Base-by-base conservation (phyloP, 2,888 invertebrate species). In the Sericinus montela region DNA sequence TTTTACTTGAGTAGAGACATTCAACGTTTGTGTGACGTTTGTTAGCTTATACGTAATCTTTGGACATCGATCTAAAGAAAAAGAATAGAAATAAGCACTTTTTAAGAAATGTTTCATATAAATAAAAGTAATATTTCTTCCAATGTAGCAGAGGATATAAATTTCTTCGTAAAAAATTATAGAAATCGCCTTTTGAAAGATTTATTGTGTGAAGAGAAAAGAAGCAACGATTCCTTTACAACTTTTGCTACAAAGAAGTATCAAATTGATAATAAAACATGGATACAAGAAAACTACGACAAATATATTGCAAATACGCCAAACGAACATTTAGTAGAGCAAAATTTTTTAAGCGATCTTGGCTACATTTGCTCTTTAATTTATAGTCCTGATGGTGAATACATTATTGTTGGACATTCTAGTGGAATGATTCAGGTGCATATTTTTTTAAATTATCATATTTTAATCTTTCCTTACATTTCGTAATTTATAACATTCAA, bases 351-450 rank as follows among this genome's bases (percentile, higher is more conserved):
- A 38, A 63, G 69, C 0, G 70, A 75, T 51, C 68, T 62, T 40
- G 89, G 88, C 0, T 79, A 60, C 51, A 77, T 88, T 35, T 61
- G 54, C 13, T 72, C 70, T 41, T 75, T 89, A 58, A 62, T 73
- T 32, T 91, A 79, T 60, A 72, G 85, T 11, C 72, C 79, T 0
- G 72, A 80, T 46, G 90, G 90, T 3, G 67, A 75, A n/a, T 51
- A 58, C 34, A 54, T 91, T 45, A 75, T 88, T 13, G 73, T 81
- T n/a, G 83, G 87, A 5, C 89, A 88, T 63, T 88, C 90, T 11
- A 73, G 82, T 36, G 91, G 91, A n/a, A 62, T 81, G 42, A 83
- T 91, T 59, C 90, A 91, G 84, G 91, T 90, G 65, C 28, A 28
- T 28, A 28, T 7, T 14, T 38, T 32, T 11, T 5, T 11, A 13